These are phyloP conservation scores for Discoglossus pictus DNA, from an alignment of 2,797 vertebrate genomes.

Conservation along the genomic window DNA sequence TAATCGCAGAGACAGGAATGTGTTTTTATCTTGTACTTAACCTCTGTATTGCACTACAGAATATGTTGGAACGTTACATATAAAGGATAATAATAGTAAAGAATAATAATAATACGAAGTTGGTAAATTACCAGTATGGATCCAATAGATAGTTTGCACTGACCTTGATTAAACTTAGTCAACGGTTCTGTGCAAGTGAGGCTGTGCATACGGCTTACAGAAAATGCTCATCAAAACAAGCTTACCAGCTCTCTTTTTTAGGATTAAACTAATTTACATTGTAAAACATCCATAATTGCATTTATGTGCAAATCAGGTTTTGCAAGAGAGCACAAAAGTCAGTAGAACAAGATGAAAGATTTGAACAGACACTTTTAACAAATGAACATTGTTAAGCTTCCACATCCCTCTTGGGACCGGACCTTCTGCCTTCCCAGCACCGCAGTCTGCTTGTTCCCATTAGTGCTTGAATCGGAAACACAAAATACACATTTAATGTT, in stretches of 20 bases:
- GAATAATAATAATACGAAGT: too few relatives aligned
- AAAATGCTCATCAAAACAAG: background rate
- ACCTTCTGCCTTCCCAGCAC: slow-evolving; percentile 16
- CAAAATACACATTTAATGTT: slow-evolving; percentile 29
- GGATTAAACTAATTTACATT: background rate
- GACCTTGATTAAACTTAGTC: too few relatives aligned
- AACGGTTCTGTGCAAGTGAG: too few relatives aligned
- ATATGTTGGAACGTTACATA: too few relatives aligned
- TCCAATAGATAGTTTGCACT: too few relatives aligned
- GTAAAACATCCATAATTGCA: slow-evolving; percentile 6
- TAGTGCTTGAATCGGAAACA: slow-evolving; percentile 25
- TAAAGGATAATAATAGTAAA: too few relatives aligned
- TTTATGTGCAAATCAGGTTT: slow-evolving; percentile 21
- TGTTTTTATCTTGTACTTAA: too few relatives aligned
- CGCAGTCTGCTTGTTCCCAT: slow-evolving; percentile 33
- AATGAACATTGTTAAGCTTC: slow-evolving; percentile 14
- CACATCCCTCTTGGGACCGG: slow-evolving; percentile 12
- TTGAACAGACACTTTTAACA: slow-evolving; percentile 11
- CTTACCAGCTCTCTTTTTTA: background rate
- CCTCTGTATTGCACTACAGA: too few relatives aligned
- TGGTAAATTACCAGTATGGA: too few relatives aligned
- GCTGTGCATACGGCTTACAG: too few relatives aligned
- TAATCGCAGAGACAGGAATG: too few relatives aligned
- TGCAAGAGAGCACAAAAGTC: background rate
- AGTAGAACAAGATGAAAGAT: background rate